phyloP scores from a whole-genome alignment of 2,113 vertebrate species.

The Astur gentilis region DNA sequence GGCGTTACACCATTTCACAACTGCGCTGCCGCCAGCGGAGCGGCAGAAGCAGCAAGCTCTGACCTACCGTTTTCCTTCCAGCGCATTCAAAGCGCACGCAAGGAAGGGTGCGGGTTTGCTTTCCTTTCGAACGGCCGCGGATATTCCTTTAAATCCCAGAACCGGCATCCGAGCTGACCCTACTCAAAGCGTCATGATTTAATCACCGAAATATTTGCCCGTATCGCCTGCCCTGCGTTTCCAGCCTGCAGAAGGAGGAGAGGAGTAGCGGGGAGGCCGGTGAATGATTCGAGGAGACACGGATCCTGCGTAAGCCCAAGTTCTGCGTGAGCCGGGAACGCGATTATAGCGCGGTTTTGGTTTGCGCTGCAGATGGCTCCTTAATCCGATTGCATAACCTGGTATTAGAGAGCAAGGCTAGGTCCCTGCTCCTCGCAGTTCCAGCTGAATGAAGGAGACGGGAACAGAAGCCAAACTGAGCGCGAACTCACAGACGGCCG shows the following conservation, averaged over 20 bases:
- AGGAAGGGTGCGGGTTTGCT: not conserved
- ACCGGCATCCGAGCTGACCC: not conserved
- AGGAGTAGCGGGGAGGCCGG: not conserved
- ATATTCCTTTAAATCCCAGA: not conserved
- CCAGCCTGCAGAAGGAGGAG: not conserved
- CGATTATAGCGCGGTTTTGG: slow-evolving; percentile 4
- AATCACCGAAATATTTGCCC: not conserved
- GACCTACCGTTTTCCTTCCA: not conserved
- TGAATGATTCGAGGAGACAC: slow-evolving; percentile 20
- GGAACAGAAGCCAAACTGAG: not conserved
- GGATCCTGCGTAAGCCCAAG: not conserved
- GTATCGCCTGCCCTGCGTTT: not conserved
- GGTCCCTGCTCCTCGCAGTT: not conserved
- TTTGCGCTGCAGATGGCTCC: slow-evolving; percentile 42
- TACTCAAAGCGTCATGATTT: not conserved
- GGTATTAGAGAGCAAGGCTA: not conserved
- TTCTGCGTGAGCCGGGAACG: not conserved
- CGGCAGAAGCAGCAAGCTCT: not conserved
- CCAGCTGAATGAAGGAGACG: not conserved
- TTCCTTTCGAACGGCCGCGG: not conserved
- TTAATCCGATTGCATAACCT: slow-evolving; percentile 44
- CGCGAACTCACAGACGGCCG: not conserved
- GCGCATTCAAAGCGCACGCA: not conserved
- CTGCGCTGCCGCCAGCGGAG: not conserved
- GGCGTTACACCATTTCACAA: not conserved